Evolutionary conservation across 2,113 vertebrate genomes (phyloP).

Genomic region (Cairina moschata): DNA sequence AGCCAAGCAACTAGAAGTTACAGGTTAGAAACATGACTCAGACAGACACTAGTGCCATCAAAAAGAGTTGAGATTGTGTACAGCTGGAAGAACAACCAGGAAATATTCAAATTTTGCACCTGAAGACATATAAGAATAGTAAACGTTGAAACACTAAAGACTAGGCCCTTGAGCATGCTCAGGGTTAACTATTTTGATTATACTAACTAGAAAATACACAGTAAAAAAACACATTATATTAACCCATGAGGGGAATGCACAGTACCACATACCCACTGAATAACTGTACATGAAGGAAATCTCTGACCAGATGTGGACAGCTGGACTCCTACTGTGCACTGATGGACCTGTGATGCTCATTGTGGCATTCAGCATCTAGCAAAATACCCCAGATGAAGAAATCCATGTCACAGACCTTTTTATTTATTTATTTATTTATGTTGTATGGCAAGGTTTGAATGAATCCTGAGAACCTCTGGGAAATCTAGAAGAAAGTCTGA

Average conservation of each 20-base stretch:
- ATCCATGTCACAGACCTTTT: neutral
- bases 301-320: neutral
- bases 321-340: neutral
- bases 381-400: neutral
- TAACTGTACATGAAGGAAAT: neutral
- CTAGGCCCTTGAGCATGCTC: neutral
- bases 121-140: rapidly evolving
- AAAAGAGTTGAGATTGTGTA: neutral
- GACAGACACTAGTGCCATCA: neutral
- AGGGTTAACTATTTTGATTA: neutral
- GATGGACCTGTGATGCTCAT: neutral
- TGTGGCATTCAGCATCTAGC: neutral
- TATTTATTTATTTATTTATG: too few species aligned
- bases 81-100: neutral
- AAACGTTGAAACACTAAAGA: neutral
- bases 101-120: neutral
- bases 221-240: neutral
- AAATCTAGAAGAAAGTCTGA: neutral
- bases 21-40: neutral
- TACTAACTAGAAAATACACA: neutral
- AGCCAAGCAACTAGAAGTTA: neutral
- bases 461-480: neutral
- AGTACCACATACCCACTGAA: neutral
- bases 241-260: neutral
- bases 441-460: neutral